Evolutionary conservation across 1,140 invertebrate species (phyloP).

Genomic region (Ptiloglossa arizonensis): DNA sequence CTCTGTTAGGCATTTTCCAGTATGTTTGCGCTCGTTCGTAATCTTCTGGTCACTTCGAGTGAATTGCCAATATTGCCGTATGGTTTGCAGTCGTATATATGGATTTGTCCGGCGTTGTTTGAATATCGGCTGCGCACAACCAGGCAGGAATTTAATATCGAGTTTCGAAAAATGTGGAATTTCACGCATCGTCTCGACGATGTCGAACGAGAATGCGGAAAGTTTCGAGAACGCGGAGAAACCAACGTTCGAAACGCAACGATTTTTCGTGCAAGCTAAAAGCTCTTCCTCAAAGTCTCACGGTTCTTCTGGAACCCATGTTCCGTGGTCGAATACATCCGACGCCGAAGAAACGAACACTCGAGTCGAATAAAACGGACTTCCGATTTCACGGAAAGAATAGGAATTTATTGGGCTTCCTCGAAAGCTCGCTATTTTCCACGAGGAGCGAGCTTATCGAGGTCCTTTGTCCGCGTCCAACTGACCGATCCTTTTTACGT

Average conservation of each 20-base stretch:
- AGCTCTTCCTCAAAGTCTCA: not conserved
- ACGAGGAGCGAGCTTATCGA: constrained; percentile 31
- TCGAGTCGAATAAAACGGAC: not conserved
- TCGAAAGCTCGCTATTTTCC: constrained; percentile 28
- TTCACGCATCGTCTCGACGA: no score
- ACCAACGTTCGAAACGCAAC: no score
- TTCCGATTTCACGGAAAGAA: not conserved
- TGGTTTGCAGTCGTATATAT: no score
- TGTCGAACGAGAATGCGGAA: no score
- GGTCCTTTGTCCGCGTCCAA: constrained; percentile 29
- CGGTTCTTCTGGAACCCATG: not conserved
- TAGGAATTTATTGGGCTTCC: constrained; percentile 49
- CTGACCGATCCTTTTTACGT: constrained; percentile 21
- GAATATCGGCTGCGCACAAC: no score
- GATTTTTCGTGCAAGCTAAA: not conserved
- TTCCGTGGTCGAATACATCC: constrained; percentile 7
- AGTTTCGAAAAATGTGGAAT: no score
- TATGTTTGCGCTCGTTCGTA: no score
- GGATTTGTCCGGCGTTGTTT: no score
- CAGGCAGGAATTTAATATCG: no score
- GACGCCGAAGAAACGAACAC: not conserved
- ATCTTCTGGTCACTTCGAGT: no score
- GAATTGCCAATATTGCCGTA: no score
- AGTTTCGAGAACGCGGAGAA: not conserved
- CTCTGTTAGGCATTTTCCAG: no score